Conservation (phyloP, 2,888 invertebrate species). For the Calephelis perditalis region DNA sequence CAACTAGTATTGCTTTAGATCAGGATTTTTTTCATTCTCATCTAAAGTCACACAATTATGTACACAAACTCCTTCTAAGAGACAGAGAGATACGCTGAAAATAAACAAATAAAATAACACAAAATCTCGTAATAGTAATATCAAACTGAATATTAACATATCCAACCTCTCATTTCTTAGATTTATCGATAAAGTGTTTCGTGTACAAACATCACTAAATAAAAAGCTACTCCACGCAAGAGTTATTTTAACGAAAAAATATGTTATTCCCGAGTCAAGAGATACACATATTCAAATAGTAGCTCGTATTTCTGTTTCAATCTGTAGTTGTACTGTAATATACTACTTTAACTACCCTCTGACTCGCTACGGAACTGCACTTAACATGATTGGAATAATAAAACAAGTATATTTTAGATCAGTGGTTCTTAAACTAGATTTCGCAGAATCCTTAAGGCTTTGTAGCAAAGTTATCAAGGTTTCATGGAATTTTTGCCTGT, state of each 20-base stretch:
- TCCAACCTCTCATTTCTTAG: too few species aligned
- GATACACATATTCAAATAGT: neutral
- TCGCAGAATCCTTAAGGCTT: too few species aligned
- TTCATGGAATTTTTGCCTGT: neutral
- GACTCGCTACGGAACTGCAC: neutral
- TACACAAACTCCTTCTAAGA: too few species aligned
- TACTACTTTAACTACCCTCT: constrained; percentile 1
- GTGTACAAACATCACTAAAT: neutral
- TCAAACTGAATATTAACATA: too few species aligned
- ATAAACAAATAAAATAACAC: too few species aligned
- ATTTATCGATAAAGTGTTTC: too few species aligned
- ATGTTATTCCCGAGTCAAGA: neutral
- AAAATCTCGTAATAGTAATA: too few species aligned
- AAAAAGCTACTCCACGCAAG: neutral
- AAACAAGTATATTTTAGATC: neutral
- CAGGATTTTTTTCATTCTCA: too few species aligned
- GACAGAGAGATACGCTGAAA: too few species aligned
- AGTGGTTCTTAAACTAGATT: neutral
- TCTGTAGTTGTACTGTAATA: neutral
- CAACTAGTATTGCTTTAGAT: too few species aligned
- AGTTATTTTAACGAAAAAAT: neutral
- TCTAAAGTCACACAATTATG: too few species aligned
- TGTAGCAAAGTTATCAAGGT: too few species aligned
- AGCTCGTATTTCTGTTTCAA: neutral
- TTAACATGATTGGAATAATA: constrained; percentile 1